A percentile compares a stretch with the other conserved stretches of the same genome.
Conservation (phyloP, 1,140 invertebrate genomes). For the Cotesia typhae region DNA sequence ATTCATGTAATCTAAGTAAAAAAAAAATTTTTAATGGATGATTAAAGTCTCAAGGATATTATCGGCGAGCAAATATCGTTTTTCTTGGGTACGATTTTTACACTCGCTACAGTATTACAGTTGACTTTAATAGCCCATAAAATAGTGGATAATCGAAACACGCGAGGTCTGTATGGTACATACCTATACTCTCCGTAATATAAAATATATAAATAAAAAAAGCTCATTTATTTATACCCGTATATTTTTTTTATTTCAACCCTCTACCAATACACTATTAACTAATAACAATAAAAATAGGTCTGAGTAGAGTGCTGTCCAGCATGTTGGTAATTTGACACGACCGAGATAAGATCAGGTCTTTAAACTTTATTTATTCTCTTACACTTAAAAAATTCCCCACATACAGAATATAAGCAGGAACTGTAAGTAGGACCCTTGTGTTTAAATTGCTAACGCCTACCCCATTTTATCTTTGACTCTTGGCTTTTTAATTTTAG, state of each 20-base stretch:
- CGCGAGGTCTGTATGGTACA: no score
- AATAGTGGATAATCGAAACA: constrained; percentile 34
- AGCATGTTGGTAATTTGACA: constrained; percentile 47
- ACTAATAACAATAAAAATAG: no score
- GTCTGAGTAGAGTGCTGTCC: no score
- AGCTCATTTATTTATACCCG: neutral
- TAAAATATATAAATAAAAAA: constrained; percentile 13
- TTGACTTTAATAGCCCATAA: constrained; percentile 27
- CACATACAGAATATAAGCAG: no score
- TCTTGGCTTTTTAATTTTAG: no score
- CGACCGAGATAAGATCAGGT: constrained; percentile 19
- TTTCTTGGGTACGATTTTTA: neutral
- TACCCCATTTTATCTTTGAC: no score
- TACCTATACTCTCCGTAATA: no score
- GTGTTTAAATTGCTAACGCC: no score
- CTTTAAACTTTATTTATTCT: neutral
- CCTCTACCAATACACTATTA: no score
- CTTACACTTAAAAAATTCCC: neutral
- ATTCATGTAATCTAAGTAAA: neutral
- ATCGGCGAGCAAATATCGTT: neutral
- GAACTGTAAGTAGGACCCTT: no score
- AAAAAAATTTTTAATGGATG: constrained; percentile 2
- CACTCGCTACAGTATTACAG: neutral
- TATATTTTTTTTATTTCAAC: no score
- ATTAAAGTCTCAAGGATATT: neutral